Evolutionary conservation across 2,888 invertebrate genomes (phyloP).

Genomic region (Apamea sordens): DNA sequence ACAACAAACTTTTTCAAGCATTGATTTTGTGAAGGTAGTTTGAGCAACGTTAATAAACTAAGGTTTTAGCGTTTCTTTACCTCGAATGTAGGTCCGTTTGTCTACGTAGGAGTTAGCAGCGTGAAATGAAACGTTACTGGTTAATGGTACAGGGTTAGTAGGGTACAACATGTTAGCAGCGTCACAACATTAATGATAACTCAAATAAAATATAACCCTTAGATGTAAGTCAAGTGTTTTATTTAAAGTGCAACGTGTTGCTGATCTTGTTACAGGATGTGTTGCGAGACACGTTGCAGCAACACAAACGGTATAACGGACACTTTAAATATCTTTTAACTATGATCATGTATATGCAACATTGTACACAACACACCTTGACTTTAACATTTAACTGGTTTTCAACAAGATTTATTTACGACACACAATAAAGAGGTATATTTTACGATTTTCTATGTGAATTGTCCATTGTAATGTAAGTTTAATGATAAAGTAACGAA

Average conservation of each 20-base stretch:
- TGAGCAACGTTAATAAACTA: slow-evolving; percentile 36
- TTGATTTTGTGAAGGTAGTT: slow-evolving; percentile 1
- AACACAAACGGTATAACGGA: background rate
- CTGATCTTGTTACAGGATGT: background rate
- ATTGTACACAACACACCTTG: slow-evolving; percentile 5
- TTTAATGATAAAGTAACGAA: slow-evolving; percentile 52
- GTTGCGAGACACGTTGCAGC: slow-evolving; percentile 4
- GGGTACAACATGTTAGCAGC: slow-evolving; percentile 52
- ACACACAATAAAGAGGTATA: slow-evolving; percentile 48
- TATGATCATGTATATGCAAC: background rate
- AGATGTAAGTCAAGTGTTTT: background rate
- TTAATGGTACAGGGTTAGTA: slow-evolving; percentile 63
- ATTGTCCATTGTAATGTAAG: slow-evolving; percentile 49
- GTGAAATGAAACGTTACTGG: slow-evolving; percentile 81
- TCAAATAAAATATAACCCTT: slow-evolving; percentile 32
- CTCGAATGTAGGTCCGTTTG: slow-evolving; percentile 90
- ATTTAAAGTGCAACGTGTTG: background rate
- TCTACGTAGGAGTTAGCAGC: slow-evolving; percentile 81
- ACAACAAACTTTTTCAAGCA: background rate
- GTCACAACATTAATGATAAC: slow-evolving; percentile 23
- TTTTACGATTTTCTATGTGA: slow-evolving; percentile 49
- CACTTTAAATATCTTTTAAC: background rate
- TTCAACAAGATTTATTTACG: slow-evolving; percentile 27
- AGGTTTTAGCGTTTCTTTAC: slow-evolving; percentile 82
- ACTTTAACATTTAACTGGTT: background rate